Conservation (phyloP, 2,797 vertebrate genomes). For the Aplochiton taeniatus region DNA sequence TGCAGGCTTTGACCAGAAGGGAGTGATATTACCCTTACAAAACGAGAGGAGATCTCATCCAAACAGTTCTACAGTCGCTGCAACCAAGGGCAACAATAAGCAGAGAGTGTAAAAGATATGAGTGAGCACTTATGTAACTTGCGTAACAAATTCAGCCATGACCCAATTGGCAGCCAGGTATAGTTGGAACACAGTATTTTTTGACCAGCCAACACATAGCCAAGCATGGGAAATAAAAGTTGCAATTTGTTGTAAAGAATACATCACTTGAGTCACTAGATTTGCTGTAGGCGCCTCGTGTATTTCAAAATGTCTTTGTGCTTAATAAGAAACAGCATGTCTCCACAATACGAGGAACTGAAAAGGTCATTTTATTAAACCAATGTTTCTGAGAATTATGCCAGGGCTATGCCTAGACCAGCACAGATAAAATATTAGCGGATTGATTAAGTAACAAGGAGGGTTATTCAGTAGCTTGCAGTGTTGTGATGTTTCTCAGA, state of each 20-base stretch:
- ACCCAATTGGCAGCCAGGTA: constrained; percentile 50
- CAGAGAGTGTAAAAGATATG: constrained; percentile 27
- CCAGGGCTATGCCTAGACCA: not conserved
- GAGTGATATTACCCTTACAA: constrained; percentile 40
- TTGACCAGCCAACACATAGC: constrained; percentile 4
- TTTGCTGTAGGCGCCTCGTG: no score
- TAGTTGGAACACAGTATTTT: constrained; percentile 21
- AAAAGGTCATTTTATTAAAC: not conserved
- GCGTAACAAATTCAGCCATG: constrained; percentile 44
- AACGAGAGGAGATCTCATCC: not conserved
- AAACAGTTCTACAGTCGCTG: constrained; percentile 14
- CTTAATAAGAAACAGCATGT: not conserved
- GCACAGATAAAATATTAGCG: not conserved
- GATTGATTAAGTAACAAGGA: not conserved
- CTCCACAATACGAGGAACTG: no score
- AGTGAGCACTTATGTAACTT: constrained; percentile 57
- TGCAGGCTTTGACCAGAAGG: constrained; percentile 36
- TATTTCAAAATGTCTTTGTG: not conserved
- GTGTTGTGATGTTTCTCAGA: constrained; percentile 21
- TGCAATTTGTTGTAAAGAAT: constrained; percentile 47
- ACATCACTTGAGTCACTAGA: constrained; percentile 19
- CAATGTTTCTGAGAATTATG: not conserved
- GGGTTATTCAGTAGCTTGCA: not conserved
- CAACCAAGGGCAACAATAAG: constrained; percentile 23
- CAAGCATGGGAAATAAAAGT: constrained; percentile 9